Evolutionary conservation across 2,113 vertebrate genomes (phyloP), one percentile per base, ranked within the genome.

Genomic region (Glareola pratincola): DNA sequence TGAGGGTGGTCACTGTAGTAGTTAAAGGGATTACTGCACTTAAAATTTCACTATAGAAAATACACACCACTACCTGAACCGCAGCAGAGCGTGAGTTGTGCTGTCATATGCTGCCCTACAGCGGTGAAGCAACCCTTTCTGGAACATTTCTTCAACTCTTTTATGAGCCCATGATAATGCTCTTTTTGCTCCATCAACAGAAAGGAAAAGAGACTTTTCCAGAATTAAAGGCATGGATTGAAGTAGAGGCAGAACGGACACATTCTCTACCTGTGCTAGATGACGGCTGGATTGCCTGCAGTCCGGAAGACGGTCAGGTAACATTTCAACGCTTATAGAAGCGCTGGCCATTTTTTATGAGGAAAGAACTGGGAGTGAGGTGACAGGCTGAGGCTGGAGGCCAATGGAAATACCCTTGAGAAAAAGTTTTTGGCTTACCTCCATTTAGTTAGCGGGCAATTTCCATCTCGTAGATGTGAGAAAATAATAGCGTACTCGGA

Each of bases 341-440:
- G 50, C 90, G 27, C 29, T 17, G 48, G 50, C 30, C 15, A 4
- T 50, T 91, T 87, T 63, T 67, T 47, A 14, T 59, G 72, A 86
- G 72, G 86, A 67, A 66, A 6, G 3, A 86, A 57, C 36, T 47
- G 45, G 68, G 51, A 90, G 26, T 22, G 56, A 88, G 91, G 83
- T 85, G 86, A 86, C 83, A 89, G 66, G 68, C 85, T 88, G 63
- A 90, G 83, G 85, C 86, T 67, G 41, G 76, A 72, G 50, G 89
- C 80, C 93, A 92, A 48, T 78, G 64, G 89, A 91, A 94, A 94
- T 89, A 91, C 54, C 79, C 93, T 94, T 84, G 72, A 93, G 95
- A 85, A 95, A 83, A 92, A 67, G 63, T 0, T 63, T 69, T 74
- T 95, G 92, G 79, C 84, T 71, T 24, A 30, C 41, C 51, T 91